These are phyloP conservation scores for Laothoe populi DNA, from an alignment of 2,888 invertebrate species.

Conservation along the genomic window DNA sequence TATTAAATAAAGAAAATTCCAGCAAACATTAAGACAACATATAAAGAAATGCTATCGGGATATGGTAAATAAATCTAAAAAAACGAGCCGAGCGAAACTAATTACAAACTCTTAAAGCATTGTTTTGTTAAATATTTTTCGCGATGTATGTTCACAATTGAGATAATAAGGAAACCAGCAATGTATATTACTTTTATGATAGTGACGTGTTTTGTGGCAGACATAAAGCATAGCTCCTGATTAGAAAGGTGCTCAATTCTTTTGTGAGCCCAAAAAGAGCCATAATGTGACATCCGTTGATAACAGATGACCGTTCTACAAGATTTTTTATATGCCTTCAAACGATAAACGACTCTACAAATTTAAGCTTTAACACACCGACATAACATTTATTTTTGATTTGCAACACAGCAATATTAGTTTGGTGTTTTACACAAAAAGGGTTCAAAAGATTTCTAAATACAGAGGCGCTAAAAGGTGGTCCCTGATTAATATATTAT, in stretches of 20 bases:
- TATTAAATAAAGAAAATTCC: too few relatives aligned
- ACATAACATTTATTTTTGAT: conserved; percentile 31
- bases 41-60: too few relatives aligned
- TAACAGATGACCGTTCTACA: conserved; percentile 67
- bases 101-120: too few relatives aligned
- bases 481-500: conserved; percentile 58
- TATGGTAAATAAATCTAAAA: too few relatives aligned
- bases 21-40: too few relatives aligned
- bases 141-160: background rate
- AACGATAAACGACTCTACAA: background rate
- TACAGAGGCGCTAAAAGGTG: conserved; percentile 79
- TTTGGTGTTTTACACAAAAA: conserved; percentile 47
- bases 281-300: conserved; percentile 76
- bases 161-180: conserved; percentile 30
- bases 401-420: conserved; percentile 28
- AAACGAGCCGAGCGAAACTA: too few relatives aligned
- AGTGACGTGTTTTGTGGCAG: background rate
- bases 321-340: conserved; percentile 29
- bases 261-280: conserved; percentile 55
- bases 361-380: conserved; percentile 36
- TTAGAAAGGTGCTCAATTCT: conserved; percentile 51
- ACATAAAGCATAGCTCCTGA: conserved; percentile 37
- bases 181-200: conserved; percentile 26
- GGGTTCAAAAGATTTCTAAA: conserved; percentile 57
- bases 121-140: too few relatives aligned